Conservation (phyloP, 2,113 vertebrate genomes). For the Nanorana parkeri region DNA sequence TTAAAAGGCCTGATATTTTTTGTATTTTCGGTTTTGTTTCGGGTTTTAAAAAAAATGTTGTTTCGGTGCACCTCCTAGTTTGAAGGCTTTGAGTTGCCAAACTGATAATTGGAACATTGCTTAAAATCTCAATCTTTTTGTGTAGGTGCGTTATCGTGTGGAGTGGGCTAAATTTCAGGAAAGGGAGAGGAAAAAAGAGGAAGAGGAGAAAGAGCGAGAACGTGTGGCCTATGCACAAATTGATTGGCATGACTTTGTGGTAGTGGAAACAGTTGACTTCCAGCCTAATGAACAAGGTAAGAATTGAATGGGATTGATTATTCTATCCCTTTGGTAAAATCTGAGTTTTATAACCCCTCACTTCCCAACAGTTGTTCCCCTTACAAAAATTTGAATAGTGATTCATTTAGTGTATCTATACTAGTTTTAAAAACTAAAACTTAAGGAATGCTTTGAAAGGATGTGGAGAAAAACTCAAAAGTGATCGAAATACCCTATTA, state of each 20-base stretch:
- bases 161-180: slow-evolving; percentile 99
- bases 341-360: too few species aligned
- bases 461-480: too few species aligned
- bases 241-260: slow-evolving; percentile 98
- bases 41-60: too few species aligned
- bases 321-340: neutral
- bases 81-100: too few species aligned
- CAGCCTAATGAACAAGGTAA: slow-evolving; percentile 95
- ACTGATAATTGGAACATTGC: neutral
- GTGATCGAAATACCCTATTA: too few species aligned
- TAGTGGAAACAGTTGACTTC: slow-evolving; percentile 97
- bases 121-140: neutral
- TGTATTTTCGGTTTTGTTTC: too few species aligned
- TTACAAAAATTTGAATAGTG: too few species aligned
- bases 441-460: too few species aligned
- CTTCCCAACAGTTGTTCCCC: neutral
- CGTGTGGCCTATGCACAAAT: slow-evolving; percentile 97
- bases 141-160: slow-evolving; percentile 92
- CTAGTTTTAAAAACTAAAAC: too few species aligned
- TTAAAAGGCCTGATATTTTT: too few species aligned
- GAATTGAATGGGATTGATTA: neutral
- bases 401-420: too few species aligned
- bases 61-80: too few species aligned
- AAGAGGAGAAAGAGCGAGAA: slow-evolving; percentile 96
- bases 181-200: slow-evolving; percentile 94